These are phyloP conservation scores for Thalassoma bifasciatum DNA, from an alignment of 2,113 vertebrate genomes.

Conservation along the genomic window DNA sequence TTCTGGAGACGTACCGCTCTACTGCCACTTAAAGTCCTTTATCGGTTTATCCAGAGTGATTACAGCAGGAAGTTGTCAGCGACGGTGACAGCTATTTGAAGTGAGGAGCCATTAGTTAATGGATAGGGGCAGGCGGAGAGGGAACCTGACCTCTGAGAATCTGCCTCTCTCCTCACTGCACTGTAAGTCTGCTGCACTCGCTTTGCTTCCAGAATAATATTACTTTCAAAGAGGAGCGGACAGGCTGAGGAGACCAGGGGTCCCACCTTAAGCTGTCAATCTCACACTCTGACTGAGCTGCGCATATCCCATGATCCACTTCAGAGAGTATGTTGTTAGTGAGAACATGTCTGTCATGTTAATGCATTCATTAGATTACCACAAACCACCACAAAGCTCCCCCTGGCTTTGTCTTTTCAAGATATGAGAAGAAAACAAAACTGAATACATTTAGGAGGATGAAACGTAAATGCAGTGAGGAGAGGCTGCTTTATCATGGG, in stretches of 20 bases:
- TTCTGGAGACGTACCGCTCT: slow-evolving; percentile 25
- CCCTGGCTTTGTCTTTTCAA: slow-evolving; percentile 5
- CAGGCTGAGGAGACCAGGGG: slow-evolving; percentile 36
- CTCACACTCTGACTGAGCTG: slow-evolving; percentile 39
- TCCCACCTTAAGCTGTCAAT: slow-evolving; percentile 68
- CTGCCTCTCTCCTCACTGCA: slow-evolving; percentile 19
- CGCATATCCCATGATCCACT: slow-evolving; percentile 53
- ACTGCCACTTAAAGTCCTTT: slow-evolving; percentile 48
- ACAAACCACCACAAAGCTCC: slow-evolving; percentile 17
- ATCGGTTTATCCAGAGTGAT: slow-evolving; percentile 51
- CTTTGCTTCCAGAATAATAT: slow-evolving; percentile 43
- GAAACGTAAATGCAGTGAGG: slow-evolving; percentile 4
- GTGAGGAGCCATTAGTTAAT: slow-evolving; percentile 69
- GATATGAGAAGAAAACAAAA: slow-evolving; percentile 17
- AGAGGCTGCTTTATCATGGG: not conserved
- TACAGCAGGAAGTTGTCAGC: slow-evolving; percentile 54
- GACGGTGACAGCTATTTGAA: slow-evolving; percentile 66
- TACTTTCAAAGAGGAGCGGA: slow-evolving; percentile 64
- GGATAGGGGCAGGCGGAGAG: slow-evolving; percentile 42
- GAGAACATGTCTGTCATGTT: slow-evolving; percentile 54
- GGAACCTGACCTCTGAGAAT: slow-evolving; percentile 53
- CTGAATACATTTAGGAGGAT: slow-evolving; percentile 14
- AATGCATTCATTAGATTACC: slow-evolving; percentile 54
- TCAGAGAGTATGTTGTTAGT: slow-evolving; percentile 38
- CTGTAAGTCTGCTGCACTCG: not conserved